Conservation (phyloP, 2,113 vertebrate species). For the Boulengeromyrus knoepffleri region DNA sequence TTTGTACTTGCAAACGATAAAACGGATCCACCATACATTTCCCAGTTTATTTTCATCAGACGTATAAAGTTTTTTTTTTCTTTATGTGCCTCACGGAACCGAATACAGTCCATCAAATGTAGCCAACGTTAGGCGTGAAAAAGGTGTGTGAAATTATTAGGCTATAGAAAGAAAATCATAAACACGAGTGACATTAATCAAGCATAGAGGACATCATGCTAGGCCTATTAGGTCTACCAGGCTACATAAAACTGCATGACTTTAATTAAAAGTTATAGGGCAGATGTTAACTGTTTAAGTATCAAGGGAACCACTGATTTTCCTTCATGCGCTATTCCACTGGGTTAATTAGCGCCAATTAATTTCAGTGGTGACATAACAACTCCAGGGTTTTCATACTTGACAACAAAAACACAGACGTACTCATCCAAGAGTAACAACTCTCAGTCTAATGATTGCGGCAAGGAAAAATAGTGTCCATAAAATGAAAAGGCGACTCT, state of each 20-base stretch:
- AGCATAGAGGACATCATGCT: background rate
- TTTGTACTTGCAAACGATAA: background rate
- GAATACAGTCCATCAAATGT: background rate
- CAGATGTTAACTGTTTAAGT: background rate
- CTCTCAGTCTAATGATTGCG: background rate
- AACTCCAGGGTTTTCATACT: background rate
- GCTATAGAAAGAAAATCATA: background rate
- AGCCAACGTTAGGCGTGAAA: background rate
- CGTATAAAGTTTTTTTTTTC: background rate
- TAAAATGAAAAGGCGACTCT: background rate
- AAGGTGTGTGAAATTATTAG: background rate
- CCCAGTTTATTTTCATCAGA: background rate
- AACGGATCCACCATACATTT: background rate
- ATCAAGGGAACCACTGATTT: background rate
- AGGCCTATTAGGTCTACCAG: background rate
- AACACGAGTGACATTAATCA: background rate
- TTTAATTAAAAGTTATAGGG: background rate
- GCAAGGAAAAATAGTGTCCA: background rate
- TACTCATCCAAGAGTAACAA: background rate
- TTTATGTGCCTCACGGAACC: background rate
- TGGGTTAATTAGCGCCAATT: conserved; percentile 11
- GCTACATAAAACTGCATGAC: background rate
- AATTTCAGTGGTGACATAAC: background rate
- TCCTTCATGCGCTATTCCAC: background rate
- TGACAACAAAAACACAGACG: background rate